These are phyloP conservation scores for Salticus scenicus DNA, from an alignment of 2,888 invertebrate species.

Conservation along the genomic window DNA sequence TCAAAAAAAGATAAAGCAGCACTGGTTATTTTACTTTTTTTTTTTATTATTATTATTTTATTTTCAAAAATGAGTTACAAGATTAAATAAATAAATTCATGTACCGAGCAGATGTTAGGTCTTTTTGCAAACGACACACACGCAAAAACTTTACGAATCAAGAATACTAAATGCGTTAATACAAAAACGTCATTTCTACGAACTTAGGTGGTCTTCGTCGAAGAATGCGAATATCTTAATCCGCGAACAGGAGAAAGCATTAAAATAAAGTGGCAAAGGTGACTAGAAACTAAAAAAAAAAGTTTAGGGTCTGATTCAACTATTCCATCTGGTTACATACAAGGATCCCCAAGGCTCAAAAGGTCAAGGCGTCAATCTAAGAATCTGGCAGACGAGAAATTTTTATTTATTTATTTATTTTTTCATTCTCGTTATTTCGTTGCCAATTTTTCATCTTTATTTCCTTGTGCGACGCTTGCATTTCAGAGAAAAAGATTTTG, in stretches of 20 bases:
- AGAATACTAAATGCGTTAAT: background rate
- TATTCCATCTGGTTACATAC: conserved; percentile 18
- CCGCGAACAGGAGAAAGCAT: background rate
- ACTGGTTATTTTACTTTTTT: no score
- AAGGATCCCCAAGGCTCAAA: background rate
- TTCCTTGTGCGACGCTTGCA: background rate
- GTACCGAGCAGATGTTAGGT: no score
- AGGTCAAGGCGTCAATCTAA: conserved; percentile 31
- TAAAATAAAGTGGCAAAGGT: background rate
- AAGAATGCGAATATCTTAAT: background rate
- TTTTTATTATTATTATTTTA: no score
- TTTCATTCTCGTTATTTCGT: background rate
- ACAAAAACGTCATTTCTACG: background rate
- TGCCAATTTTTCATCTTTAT: background rate
- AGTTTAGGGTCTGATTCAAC: background rate
- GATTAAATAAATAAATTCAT: no score
- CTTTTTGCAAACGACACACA: no score
- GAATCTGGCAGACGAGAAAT: background rate
- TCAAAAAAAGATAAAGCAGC: no score
- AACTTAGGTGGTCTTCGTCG: background rate
- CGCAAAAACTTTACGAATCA: background rate
- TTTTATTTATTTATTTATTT: no score
- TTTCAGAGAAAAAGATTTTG: no score
- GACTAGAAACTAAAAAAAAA: background rate
- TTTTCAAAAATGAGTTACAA: no score